phyloP scores from a whole-genome alignment of 2,113 vertebrate genomes.

The Poeciliopsis turrubarensis region DNA sequence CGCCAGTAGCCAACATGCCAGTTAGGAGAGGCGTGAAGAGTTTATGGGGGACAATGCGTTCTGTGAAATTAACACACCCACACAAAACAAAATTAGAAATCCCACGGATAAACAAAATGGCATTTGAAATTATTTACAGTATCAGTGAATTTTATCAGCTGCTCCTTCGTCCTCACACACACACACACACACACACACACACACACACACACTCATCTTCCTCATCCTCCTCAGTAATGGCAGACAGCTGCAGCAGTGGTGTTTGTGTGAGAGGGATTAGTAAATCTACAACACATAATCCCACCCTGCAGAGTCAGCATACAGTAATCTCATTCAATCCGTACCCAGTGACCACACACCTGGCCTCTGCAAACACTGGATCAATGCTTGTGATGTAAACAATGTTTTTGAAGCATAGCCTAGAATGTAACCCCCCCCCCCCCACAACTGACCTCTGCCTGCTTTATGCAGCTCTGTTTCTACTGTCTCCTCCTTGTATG shows the following conservation, averaged over 20 bases:
- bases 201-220: background rate
- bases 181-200: background rate
- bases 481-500: background rate
- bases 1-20: slow-evolving; percentile 86
- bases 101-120: background rate
- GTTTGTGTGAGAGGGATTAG: slow-evolving; percentile 66
- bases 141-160: background rate
- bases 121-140: background rate
- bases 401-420: background rate
- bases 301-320: slow-evolving; percentile 71
- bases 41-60: slow-evolving; percentile 87
- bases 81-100: slow-evolving; percentile 18
- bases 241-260: slow-evolving; percentile 65
- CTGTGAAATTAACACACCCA: slow-evolving; percentile 64
- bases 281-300: slow-evolving; percentile 60
- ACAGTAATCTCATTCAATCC: slow-evolving; percentile 73
- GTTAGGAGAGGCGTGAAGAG: slow-evolving; percentile 93
- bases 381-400: slow-evolving; percentile 15
- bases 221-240: slow-evolving; percentile 15
- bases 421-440: background rate
- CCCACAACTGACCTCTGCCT: too few species aligned
- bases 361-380: slow-evolving; percentile 29
- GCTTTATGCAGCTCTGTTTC: background rate
- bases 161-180: background rate
- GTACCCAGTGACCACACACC: slow-evolving; percentile 56